A percentile compares a stretch with the other conserved stretches of the same genome.
These are phyloP conservation scores for Drosophila formosana DNA, from an alignment of 2,888 invertebrate species.

Conservation along the genomic window DNA sequence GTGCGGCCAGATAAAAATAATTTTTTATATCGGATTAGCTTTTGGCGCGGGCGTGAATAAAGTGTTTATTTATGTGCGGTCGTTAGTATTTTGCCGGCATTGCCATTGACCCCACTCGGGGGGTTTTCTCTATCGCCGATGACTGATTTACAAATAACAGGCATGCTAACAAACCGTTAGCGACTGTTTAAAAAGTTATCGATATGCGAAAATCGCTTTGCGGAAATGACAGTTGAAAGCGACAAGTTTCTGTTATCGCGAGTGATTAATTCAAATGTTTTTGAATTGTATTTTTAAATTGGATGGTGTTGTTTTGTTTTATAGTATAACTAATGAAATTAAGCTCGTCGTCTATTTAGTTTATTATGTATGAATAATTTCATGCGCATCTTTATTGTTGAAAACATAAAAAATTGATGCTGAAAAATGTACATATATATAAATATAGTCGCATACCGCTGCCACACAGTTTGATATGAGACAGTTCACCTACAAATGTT, in stretches of 20 bases:
- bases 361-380: not conserved
- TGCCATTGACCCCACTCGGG: conserved; percentile 72
- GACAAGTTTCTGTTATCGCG: not conserved
- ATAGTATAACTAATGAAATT: not conserved
- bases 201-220: not conserved
- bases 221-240: not conserved
- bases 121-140: conserved; percentile 31
- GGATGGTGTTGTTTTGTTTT: not conserved
- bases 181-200: conserved; percentile 3
- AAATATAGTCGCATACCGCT: no score
- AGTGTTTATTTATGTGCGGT: conserved; percentile 60
- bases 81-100: conserved; percentile 61
- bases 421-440: no score
- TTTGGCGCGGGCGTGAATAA: conserved; percentile 72
- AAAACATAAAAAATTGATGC: not conserved
- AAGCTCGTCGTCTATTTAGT: not conserved
- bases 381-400: not conserved
- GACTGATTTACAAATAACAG: conserved; percentile 24
- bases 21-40: conserved; percentile 72
- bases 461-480: no score
- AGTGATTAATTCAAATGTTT: not conserved
- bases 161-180: not conserved
- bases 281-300: not conserved
- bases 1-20: conserved; percentile 57
- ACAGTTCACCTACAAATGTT: no score